These are phyloP conservation scores for Physella acuta DNA, from an alignment of 1,140 invertebrate species.

Conservation along the genomic window DNA sequence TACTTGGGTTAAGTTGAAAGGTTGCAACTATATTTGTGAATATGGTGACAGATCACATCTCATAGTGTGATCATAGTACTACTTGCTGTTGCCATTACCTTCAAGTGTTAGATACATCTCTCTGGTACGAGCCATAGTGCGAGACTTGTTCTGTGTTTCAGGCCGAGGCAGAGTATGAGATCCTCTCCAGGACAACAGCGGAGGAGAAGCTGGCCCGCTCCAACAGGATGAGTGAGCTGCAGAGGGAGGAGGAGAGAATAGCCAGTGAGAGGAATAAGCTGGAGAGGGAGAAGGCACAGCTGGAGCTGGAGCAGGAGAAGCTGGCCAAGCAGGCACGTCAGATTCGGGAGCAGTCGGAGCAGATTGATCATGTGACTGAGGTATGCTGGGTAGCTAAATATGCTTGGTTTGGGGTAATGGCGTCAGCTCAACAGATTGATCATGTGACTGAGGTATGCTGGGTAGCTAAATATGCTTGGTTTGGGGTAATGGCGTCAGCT, in stretches of 20 bases:
- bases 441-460: slow-evolving; percentile 46
- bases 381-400: no score
- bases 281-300: slow-evolving; percentile 39
- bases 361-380: slow-evolving; percentile 49
- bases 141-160: not conserved
- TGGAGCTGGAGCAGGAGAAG: slow-evolving; percentile 47
- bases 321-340: slow-evolving; percentile 46
- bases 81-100: no score
- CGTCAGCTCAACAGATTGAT: slow-evolving; percentile 52
- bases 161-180: slow-evolving; percentile 52
- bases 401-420: no score
- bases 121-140: not conserved
- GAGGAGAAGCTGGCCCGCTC: slow-evolving; percentile 45
- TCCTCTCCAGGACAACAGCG: slow-evolving; percentile 44
- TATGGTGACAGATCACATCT: no score
- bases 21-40: no score
- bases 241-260: slow-evolving; percentile 46
- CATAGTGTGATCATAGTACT: no score
- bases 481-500: no score
- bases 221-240: slow-evolving; percentile 38
- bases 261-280: slow-evolving; percentile 37
- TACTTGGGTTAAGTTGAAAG: no score
- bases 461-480: no score
- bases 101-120: not conserved
- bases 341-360: slow-evolving; percentile 47